phyloP scores from a whole-genome alignment of 2,888 invertebrate species.

The Lutraria lutraria region DNA sequence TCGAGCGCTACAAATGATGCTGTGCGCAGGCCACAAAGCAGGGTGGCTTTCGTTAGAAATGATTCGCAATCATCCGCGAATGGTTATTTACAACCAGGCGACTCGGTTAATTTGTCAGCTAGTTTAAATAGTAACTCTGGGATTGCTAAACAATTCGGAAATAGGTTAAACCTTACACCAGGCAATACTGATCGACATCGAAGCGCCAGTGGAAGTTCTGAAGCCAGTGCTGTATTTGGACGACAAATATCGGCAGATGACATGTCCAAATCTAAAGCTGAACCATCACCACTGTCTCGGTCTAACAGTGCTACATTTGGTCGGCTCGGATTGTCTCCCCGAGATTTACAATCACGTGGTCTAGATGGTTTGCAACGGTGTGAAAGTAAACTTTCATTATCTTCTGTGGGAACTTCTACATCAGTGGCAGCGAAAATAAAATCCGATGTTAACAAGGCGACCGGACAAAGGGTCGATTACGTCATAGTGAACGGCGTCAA shows the following conservation, averaged over 20 bases:
- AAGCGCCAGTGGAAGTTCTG: conserved; percentile 18
- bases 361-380: not conserved
- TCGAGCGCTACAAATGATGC: not conserved
- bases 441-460: not conserved
- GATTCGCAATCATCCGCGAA: conserved; percentile 23
- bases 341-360: conserved; percentile 26
- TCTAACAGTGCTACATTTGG: not conserved
- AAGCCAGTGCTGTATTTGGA: not conserved
- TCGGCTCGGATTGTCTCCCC: conserved; percentile 18
- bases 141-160: conserved; percentile 18
- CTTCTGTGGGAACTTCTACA: not conserved
- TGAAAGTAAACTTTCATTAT: conserved; percentile 21
- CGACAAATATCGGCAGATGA: conserved; percentile 10
- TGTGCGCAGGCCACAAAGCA: conserved; percentile 7
- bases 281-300: not conserved
- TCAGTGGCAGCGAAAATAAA: not conserved
- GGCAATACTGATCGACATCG: not conserved
- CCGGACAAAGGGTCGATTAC: not conserved
- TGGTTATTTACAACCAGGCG: not conserved
- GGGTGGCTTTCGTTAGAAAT: conserved; percentile 34
- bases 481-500: not conserved
- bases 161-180: not conserved
- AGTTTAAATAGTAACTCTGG: conserved; percentile 29
- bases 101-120: not conserved
- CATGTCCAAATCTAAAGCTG: not conserved